Percentiles rank a stretch among this genome's conserved stretches.
Evolutionary conservation across 1,140 invertebrate species (phyloP).

Genomic region (Sinella curviseta): DNA sequence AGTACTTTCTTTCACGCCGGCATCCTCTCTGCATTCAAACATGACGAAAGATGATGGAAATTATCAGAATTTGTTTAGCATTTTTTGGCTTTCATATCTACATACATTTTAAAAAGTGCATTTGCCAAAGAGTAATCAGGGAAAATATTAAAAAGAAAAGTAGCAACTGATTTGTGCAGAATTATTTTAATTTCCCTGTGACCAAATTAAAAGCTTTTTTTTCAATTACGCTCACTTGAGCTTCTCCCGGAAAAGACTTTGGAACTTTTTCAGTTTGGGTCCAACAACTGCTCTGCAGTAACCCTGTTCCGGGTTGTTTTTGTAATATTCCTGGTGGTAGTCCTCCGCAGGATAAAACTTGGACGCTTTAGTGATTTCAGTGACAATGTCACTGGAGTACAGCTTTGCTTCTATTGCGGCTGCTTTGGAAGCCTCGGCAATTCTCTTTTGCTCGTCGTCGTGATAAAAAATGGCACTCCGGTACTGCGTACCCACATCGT

Average conservation of each 20-base stretch:
- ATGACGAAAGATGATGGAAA: neutral
- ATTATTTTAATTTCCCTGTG: neutral
- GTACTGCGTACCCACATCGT: conserved; percentile 65
- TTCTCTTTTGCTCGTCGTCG: conserved; percentile 76
- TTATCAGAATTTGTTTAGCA: too few relatives aligned
- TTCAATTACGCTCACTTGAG: conserved; percentile 1
- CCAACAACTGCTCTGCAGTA: conserved; percentile 15
- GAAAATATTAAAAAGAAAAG: neutral
- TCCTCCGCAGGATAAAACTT: conserved; percentile 86
- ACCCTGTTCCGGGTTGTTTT: conserved; percentile 28
- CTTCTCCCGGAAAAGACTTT: conserved; percentile 22
- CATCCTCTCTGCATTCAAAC: neutral
- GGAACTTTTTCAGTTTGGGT: conserved; percentile 19
- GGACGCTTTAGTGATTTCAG: conserved; percentile 70
- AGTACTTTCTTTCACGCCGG: neutral
- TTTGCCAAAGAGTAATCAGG: neutral
- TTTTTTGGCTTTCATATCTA: too few relatives aligned
- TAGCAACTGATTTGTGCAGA: neutral
- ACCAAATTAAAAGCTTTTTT: too few relatives aligned
- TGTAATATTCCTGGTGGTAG: conserved; percentile 58
- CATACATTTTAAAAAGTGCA: conserved; percentile 2
- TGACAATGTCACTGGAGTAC: conserved; percentile 61
- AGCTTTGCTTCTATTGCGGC: conserved; percentile 57
- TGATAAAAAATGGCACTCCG: conserved; percentile 90
- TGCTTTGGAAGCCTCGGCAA: conserved; percentile 67